Evolutionary conservation across 2,797 vertebrate species (phyloP).

Genomic region (Macrochelys suwanniensis): DNA sequence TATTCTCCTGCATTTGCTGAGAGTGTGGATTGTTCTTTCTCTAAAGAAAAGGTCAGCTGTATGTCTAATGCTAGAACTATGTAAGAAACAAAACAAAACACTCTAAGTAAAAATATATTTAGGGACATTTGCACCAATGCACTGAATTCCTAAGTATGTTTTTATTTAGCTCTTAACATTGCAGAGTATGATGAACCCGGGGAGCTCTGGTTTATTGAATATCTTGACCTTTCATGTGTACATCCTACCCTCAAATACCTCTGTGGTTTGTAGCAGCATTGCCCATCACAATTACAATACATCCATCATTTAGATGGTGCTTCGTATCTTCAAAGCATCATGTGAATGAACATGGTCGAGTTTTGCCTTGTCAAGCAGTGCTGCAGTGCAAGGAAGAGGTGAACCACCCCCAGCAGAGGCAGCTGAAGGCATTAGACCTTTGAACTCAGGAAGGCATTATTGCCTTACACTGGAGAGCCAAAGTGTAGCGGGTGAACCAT

Average conservation of each 20-base stretch:
- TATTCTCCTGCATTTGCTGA: not conserved
- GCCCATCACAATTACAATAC: too few species aligned
- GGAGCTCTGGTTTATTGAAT: not conserved
- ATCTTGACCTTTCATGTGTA: not conserved
- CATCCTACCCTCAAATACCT: not conserved
- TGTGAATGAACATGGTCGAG: too few species aligned
- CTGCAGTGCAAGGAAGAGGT: too few species aligned
- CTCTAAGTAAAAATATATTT: not conserved
- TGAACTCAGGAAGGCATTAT: too few species aligned
- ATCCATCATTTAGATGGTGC: too few species aligned
- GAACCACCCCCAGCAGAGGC: too few species aligned
- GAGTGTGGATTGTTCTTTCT: not conserved
- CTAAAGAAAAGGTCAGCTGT: not conserved
- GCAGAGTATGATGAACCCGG: not conserved
- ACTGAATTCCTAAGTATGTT: not conserved
- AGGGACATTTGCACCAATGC: not conserved
- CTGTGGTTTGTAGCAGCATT: too few species aligned
- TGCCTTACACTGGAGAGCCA: too few species aligned
- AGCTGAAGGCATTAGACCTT: too few species aligned
- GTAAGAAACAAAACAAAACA: not conserved
- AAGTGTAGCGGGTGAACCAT: too few species aligned
- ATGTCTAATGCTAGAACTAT: not conserved
- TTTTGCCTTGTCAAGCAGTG: too few species aligned
- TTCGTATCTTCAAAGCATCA: too few species aligned
- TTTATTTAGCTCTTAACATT: not conserved